Evolutionary conservation across 2,113 vertebrate species (phyloP).

Genomic region (Stictonetta naevosa): DNA sequence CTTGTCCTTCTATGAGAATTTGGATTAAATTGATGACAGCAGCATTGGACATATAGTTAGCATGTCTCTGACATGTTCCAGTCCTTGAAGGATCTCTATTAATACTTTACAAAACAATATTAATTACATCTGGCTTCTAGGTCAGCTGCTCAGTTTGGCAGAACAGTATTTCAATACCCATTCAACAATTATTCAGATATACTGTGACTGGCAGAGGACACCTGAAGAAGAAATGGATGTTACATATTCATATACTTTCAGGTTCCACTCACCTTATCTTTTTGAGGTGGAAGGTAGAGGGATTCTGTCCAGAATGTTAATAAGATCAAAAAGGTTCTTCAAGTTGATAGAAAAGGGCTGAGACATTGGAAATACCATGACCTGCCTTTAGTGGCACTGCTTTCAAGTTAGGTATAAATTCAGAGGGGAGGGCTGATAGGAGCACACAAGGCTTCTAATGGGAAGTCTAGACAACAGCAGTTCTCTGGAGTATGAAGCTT

Average conservation of each 20-base stretch:
- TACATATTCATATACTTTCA: not conserved
- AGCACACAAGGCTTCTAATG: not conserved
- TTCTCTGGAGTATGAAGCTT: not conserved
- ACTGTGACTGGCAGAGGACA: not conserved
- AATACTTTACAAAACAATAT: not conserved
- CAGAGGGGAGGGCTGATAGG: not conserved
- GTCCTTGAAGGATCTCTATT: not conserved
- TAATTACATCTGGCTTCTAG: slow-evolving; percentile 32
- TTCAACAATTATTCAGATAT: not conserved
- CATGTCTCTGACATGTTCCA: not conserved
- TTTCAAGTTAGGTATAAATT: not conserved
- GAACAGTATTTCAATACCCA: not conserved
- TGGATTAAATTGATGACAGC: not conserved
- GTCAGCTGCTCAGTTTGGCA: not conserved
- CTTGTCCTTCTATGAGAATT: not conserved
- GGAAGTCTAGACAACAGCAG: not conserved
- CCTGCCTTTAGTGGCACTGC: not conserved
- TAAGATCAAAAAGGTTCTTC: not conserved
- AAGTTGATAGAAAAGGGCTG: not conserved
- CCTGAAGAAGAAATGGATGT: not conserved
- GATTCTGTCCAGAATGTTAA: not conserved
- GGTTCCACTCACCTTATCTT: not conserved
- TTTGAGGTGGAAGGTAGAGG: not conserved
- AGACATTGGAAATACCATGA: not conserved
- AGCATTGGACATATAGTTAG: not conserved